Conservation (phyloP, 2,113 vertebrate species). For the Nanger granti region DNA sequence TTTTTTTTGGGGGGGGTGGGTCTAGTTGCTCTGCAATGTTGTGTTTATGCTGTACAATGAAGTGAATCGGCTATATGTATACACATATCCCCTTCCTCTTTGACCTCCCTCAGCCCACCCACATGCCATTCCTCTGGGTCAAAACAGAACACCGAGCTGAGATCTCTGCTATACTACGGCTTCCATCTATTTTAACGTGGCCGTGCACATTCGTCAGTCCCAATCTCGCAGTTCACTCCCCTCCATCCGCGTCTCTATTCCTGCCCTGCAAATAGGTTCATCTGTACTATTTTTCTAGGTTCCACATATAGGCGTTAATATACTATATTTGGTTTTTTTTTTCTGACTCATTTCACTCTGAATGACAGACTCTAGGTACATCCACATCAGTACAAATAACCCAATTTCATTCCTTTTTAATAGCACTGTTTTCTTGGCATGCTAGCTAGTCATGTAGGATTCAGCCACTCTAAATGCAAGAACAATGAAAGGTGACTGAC, state of each 20-base stretch:
- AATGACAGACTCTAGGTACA: neutral
- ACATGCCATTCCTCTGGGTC: neutral
- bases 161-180: neutral
- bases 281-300: neutral
- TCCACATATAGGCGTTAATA: neutral
- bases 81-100: neutral
- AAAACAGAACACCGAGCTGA: neutral
- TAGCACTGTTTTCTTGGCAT: neutral
- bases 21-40: neutral
- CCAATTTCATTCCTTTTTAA: neutral
- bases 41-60: neutral
- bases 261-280: neutral
- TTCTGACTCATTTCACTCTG: neutral
- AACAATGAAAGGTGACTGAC: neutral
- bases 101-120: neutral
- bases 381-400: neutral
- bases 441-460: fast-evolving
- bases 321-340: neutral
- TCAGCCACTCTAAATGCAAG: neutral
- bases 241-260: neutral
- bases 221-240: neutral
- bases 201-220: fast-evolving
- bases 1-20: neutral
- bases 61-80: neutral
- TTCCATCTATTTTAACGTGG: neutral